phyloP scores from a whole-genome alignment of 2,797 vertebrate genomes.

The Melanogrammus aeglefinus region DNA sequence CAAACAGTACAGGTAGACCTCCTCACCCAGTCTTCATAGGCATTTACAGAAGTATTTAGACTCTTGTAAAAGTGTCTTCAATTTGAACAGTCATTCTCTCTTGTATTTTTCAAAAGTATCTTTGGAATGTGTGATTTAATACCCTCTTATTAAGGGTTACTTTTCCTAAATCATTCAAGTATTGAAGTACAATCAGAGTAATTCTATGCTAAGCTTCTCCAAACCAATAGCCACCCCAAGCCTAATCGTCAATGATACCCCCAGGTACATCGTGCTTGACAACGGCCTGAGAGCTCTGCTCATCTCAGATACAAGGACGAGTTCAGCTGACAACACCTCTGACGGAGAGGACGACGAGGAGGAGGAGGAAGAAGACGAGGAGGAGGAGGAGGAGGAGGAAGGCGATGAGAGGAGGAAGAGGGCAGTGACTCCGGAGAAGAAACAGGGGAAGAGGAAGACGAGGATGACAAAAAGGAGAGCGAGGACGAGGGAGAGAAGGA shows the following conservation, averaged over 20 bases:
- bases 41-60: no score
- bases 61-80: no score
- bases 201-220: no score
- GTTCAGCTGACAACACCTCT: constrained; percentile 62
- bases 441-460: constrained; percentile 72
- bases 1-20: constrained; percentile 89
- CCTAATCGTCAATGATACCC: no score
- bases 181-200: no score
- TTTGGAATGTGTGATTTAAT: no score
- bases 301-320: constrained; percentile 86
- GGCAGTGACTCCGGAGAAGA: constrained; percentile 77
- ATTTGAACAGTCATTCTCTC: no score
- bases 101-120: no score
- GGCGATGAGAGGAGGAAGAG: constrained; percentile 76
- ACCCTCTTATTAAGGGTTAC: no score
- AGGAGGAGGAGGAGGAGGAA: constrained; percentile 70
- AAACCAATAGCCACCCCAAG: no score
- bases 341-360: constrained; percentile 69
- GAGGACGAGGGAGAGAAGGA: constrained; percentile 77
- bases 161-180: no score
- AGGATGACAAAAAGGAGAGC: constrained; percentile 72
- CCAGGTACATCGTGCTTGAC: constrained; percentile 84
- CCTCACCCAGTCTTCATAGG: no score
- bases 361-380: constrained; percentile 74
- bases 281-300: constrained; percentile 88